These are phyloP conservation scores for Geotrupes spiniger DNA, from an alignment of 2,888 invertebrate species.

Conservation along the genomic window DNA sequence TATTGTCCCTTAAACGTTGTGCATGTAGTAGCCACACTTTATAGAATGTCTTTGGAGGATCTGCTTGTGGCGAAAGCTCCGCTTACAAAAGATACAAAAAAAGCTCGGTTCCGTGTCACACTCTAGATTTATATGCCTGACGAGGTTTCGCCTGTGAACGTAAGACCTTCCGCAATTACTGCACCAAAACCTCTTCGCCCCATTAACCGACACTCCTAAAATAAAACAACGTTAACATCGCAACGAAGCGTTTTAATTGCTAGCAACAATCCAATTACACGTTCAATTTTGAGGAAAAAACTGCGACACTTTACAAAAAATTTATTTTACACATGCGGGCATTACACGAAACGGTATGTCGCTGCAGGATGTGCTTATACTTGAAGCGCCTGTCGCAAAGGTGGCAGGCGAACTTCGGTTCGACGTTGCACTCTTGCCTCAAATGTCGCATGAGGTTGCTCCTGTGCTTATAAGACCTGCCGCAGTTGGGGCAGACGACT, in stretches of 20 bases:
- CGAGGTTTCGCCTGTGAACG: conserved; percentile 20
- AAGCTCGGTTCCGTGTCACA: conserved; percentile 39
- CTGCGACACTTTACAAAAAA: too few species aligned
- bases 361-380: conserved; percentile 5
- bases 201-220: too few species aligned
- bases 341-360: neutral
- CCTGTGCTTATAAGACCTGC: conserved; percentile 18
- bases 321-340: too few species aligned
- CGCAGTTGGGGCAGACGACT: conserved; percentile 13
- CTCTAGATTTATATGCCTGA: conserved; percentile 56
- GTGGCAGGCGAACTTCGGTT: conserved; percentile 10
- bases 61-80: conserved; percentile 14
- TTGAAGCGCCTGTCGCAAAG: conserved; percentile 13
- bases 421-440: conserved; percentile 19
- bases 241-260: too few species aligned
- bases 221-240: too few species aligned
- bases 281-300: too few species aligned
- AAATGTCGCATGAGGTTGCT: conserved; percentile 23
- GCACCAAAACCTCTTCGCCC: conserved; percentile 2
- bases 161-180: conserved; percentile 10
- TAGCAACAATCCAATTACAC: too few species aligned
- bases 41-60: conserved; percentile 1
- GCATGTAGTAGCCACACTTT: neutral
- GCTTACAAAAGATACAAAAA: conserved; percentile 10
- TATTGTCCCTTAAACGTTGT: too few species aligned